Evolutionary conservation across 2,888 invertebrate species (phyloP).

Genomic region (Hedya salicella): DNA sequence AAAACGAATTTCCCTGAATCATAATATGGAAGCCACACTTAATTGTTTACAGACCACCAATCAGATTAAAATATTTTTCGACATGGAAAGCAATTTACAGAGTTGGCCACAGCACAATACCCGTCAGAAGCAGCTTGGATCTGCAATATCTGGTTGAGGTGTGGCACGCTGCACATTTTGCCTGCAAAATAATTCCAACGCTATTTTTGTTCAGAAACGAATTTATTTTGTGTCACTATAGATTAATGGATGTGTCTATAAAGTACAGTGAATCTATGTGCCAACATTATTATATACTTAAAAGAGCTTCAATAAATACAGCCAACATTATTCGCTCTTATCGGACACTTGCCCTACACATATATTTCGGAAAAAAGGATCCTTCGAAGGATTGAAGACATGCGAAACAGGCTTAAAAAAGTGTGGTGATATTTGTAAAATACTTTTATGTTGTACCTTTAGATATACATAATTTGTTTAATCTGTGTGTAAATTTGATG

Average conservation of each 20-base stretch:
- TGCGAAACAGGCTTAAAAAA: too few species aligned
- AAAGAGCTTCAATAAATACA: background rate
- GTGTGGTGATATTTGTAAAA: too few species aligned
- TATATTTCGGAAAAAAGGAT: background rate
- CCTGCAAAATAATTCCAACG: slow-evolving; percentile 62
- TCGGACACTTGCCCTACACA: background rate
- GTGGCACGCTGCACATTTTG: slow-evolving; percentile 65
- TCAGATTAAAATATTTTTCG: slow-evolving; percentile 83
- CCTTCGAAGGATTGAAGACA: too few species aligned
- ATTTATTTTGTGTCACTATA: slow-evolving; percentile 48
- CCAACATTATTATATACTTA: background rate
- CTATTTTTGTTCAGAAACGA: slow-evolving; percentile 54
- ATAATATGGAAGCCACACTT: slow-evolving; percentile 74
- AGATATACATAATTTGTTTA: too few species aligned
- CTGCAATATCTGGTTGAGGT: slow-evolving; percentile 75
- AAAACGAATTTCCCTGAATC: slow-evolving; percentile 49
- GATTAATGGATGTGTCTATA: slow-evolving; percentile 28
- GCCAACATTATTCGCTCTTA: background rate
- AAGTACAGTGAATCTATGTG: background rate
- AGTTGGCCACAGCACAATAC: slow-evolving; percentile 78
- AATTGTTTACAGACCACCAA: slow-evolving; percentile 81
- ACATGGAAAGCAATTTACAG: slow-evolving; percentile 82
- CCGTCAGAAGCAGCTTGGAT: slow-evolving; percentile 76
- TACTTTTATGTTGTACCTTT: too few species aligned
- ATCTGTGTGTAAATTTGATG: too few species aligned